phyloP scores from a whole-genome alignment of 1,140 invertebrate genomes.

The Stenopsyche tienmushanensis region DNA sequence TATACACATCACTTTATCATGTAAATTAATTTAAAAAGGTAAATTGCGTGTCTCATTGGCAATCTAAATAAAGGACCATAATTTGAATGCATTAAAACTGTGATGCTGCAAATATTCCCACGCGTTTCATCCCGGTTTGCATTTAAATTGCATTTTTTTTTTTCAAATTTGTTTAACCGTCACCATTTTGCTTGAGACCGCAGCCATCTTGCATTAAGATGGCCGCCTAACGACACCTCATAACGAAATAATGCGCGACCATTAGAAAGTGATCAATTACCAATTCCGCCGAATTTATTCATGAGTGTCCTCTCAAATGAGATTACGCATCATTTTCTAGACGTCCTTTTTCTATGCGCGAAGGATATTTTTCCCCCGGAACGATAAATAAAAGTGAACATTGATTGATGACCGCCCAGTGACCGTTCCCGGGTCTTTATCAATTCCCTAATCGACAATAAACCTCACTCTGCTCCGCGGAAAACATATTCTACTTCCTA shows the following conservation, averaged over 20 bases:
- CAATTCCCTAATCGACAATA: slow-evolving; percentile 43
- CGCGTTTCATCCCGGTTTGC: background rate
- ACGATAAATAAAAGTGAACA: slow-evolving; percentile 35
- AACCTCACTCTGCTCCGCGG: slow-evolving; percentile 31
- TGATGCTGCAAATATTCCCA: no score
- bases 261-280: no score
- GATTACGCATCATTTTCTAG: slow-evolving; percentile 10
- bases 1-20: slow-evolving; percentile 11
- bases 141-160: no score
- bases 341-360: background rate
- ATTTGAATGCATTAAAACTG: background rate
- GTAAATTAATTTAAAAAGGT: slow-evolving; percentile 2
- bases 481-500: slow-evolving; percentile 35
- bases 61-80: slow-evolving; percentile 9
- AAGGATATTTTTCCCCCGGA: background rate
- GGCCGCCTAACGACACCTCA: no score
- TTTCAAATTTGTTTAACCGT: no score
- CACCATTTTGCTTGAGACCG: no score
- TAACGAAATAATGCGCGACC: no score
- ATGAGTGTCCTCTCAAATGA: slow-evolving; percentile 11
- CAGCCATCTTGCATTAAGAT: no score
- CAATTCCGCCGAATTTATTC: slow-evolving; percentile 11
- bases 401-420: slow-evolving; percentile 40
- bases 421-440: slow-evolving; percentile 38
- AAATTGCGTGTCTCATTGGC: slow-evolving; percentile 14